Evolutionary conservation across 2,113 vertebrate species (phyloP).

Genomic region (Eidolon helvum): DNA sequence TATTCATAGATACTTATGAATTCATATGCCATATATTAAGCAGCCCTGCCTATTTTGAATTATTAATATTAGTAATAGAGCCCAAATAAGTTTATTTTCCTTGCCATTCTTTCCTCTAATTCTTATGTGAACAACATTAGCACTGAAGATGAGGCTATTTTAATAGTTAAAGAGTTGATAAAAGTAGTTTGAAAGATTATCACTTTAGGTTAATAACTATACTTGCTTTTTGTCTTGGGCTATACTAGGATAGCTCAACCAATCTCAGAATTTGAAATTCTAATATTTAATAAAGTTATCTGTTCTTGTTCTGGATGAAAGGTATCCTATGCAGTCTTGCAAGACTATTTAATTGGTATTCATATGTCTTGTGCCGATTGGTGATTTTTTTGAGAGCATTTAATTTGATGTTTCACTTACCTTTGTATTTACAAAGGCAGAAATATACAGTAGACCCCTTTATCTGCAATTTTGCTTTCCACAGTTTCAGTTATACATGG

Average conservation of each 20-base stretch:
- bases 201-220: neutral
- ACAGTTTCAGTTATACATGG: neutral
- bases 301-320: neutral
- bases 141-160: neutral
- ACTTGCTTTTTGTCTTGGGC: neutral
- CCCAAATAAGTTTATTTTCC: neutral
- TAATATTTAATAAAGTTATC: neutral
- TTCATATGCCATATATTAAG: neutral
- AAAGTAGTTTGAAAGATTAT: neutral
- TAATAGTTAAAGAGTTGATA: neutral
- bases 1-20: neutral
- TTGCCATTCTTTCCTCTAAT: neutral
- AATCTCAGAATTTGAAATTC: neutral
- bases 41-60: neutral
- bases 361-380: neutral
- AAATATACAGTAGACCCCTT: neutral
- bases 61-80: neutral
- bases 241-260: neutral
- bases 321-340: neutral
- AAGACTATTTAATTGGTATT: neutral
- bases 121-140: neutral
- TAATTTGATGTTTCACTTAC: neutral
- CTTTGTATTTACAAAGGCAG: neutral
- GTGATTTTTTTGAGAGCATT: neutral
- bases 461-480: neutral